phyloP scores from a whole-genome alignment of 2,888 invertebrate species.

The Maniola hyperantus region DNA sequence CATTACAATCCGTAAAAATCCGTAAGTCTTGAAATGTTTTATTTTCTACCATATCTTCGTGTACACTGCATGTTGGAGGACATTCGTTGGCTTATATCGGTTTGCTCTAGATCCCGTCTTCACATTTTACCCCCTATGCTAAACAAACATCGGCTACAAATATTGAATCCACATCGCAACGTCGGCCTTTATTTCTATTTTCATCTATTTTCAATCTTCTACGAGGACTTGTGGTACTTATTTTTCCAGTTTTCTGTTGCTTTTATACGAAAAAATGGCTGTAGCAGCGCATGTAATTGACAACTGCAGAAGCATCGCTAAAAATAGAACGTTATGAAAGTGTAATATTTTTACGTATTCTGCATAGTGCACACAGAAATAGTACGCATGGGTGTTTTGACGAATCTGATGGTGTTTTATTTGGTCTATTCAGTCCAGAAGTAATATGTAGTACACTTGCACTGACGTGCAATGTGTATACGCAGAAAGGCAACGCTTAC shows the following conservation, averaged over 20 bases:
- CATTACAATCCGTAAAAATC: too few relatives aligned
- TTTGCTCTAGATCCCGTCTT: constrained; percentile 48
- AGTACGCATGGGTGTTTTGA: constrained; percentile 7
- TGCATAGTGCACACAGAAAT: constrained; percentile 11
- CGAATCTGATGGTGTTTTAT: constrained; percentile 9
- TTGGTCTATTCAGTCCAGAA: constrained; percentile 2
- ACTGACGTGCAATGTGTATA: background rate
- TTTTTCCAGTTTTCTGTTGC: constrained; percentile 36
- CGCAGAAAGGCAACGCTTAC: background rate
- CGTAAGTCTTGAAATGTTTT: constrained; percentile 49
- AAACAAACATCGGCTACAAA: constrained; percentile 68
- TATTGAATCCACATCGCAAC: constrained; percentile 64
- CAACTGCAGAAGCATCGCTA: constrained; percentile 14
- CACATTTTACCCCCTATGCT: constrained; percentile 58
- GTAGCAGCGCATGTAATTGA: constrained; percentile 13
- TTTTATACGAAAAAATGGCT: constrained; percentile 20
- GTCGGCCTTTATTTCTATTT: constrained; percentile 57
- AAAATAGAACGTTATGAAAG: constrained; percentile 9
- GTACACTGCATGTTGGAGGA: constrained; percentile 50
- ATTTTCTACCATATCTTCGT: constrained; percentile 49
- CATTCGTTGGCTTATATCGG: constrained; percentile 38
- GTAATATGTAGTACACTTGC: background rate
- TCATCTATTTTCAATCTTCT: constrained; percentile 31
- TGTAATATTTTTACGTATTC: constrained; percentile 18
- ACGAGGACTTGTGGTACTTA: constrained; percentile 31